Percentiles rank a stretch among this genome's conserved stretches.
These are phyloP conservation scores for Cuniculus paca DNA, from an alignment of 2,797 vertebrate genomes.

Conservation along the genomic window DNA sequence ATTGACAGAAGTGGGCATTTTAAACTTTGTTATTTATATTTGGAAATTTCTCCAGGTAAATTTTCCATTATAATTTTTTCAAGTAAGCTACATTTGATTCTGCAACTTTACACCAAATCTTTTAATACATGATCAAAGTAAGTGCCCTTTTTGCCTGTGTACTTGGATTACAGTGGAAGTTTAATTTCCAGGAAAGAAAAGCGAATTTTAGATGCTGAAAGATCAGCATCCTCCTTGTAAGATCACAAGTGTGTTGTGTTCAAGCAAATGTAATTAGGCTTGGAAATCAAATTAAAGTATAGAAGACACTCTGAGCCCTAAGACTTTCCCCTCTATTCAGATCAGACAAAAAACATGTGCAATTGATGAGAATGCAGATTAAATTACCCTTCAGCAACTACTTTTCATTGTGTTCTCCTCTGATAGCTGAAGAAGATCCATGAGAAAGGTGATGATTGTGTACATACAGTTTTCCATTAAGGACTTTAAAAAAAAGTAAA, in stretches of 20 bases:
- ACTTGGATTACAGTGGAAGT: neutral
- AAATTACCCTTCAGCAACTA: constrained; percentile 26
- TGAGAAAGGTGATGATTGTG: neutral
- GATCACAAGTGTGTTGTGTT: constrained; percentile 33
- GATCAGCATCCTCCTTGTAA: neutral
- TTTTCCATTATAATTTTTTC: constrained; percentile 45
- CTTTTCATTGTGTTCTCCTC: neutral
- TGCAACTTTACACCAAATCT: constrained; percentile 72
- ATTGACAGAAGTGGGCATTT: neutral
- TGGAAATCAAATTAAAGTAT: constrained; percentile 51
- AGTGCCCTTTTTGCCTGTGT: neutral
- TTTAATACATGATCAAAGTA: constrained; percentile 67
- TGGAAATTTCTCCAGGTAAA: neutral
- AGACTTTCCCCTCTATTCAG: constrained; percentile 1
- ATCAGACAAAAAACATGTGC: constrained; percentile 54
- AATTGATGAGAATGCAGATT: constrained; percentile 5
- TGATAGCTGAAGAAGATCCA: neutral
- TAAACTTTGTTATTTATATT: neutral
- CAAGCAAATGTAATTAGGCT: constrained; percentile 66
- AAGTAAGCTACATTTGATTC: constrained; percentile 62
- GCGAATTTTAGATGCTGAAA: neutral
- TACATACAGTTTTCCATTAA: neutral
- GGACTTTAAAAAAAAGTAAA: constrained; percentile 24
- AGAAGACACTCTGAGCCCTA: neutral
- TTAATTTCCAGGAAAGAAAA: constrained; percentile 41